Evolutionary conservation across 2,113 vertebrate species (phyloP), one percentile per base, ranked within the genome.

Genomic region (Solea senegalensis): DNA sequence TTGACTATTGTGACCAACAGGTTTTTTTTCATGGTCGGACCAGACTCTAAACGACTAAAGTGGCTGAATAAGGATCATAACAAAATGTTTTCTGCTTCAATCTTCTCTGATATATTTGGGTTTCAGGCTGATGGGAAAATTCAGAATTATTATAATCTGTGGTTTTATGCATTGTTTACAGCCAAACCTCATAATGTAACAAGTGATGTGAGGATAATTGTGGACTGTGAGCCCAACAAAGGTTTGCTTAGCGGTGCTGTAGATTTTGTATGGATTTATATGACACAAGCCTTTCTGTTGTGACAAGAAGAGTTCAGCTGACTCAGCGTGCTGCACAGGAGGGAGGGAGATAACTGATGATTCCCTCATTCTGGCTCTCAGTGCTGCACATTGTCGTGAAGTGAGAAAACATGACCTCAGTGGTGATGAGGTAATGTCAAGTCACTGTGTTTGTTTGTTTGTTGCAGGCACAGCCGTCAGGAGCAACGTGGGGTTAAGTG

Each of bases 361-460:
- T 61, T 73, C 80, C 61, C 56, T 7, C 44, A 0, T 69, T 10
- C 60, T 10, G 68, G 63, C 65, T 61, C n/a, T 77, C 70, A 73
- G 69, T 28, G 54, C 77, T 2, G 48, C 7, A 50, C n/a, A 60
- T 83, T 87, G 71, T 76, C 28, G 61, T 43, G 51, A 64, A 34
- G 52, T 3, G 78, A 74, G 79, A 68, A 76, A 80, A 86, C 83
- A 82, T 78, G 82, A 89, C 71, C 80, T 89, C 84, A 88, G 76
- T 40, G 2, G 28, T 8, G 58, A 58, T 69, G 78, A 82, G 55
- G 72, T 80, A 21, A 78, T 10, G 72, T 72, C 66, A 61, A 65
- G 68, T 84, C 57, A 34, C 40, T 15, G 74, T 57, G n/a, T 63
- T 12, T 81, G 69, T 69, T 62, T 81, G 69, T 72, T 62, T 50